These are phyloP conservation scores for Bergia puertoricense DNA, from an alignment of 92 coral and sea anemone species.

Conservation along the genomic window DNA sequence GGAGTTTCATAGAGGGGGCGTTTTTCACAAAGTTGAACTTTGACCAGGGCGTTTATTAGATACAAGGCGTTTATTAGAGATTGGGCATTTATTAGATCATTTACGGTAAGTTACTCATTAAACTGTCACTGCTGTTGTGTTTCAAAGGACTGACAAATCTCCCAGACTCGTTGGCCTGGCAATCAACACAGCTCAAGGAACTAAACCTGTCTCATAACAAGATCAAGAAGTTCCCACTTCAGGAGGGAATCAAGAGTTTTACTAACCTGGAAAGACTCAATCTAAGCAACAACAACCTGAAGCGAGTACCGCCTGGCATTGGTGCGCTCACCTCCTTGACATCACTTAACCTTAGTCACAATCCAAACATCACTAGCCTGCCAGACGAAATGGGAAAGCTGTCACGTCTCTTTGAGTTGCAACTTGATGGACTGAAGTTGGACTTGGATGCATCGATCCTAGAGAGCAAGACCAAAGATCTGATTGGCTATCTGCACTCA, in stretches of 20 bases:
- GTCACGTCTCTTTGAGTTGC: conserved; percentile 85
- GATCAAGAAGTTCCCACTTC: conserved; percentile 73
- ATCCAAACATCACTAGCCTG: conserved; percentile 71
- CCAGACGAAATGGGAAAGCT: conserved; percentile 98
- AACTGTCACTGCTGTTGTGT: neutral
- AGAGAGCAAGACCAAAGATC: conserved; percentile 80
- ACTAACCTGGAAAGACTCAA: conserved; percentile 68
- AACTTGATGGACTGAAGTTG: conserved; percentile 71
- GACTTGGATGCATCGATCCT: conserved; percentile 82
- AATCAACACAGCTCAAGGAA: conserved; percentile 87
- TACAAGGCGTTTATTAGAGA: too few species aligned
- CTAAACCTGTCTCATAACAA: conserved; percentile 77
- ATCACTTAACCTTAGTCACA: conserved; percentile 82
- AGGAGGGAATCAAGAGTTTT: conserved; percentile 65
- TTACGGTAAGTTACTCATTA: neutral
- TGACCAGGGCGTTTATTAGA: too few species aligned
- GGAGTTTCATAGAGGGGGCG: too few species aligned
- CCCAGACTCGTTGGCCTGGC: conserved; percentile 81
- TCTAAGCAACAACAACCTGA: conserved; percentile 77
- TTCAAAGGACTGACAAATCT: conserved; percentile 56
- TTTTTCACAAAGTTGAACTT: too few species aligned
- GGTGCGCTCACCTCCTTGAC: conserved; percentile 80
- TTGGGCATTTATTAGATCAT: too few species aligned
- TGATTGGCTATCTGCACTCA: conserved; percentile 87
- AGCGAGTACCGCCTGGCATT: conserved; percentile 78